A percentile compares a stretch with the other conserved stretches of the same genome.
These are phyloP conservation scores for Isotomurus palustris DNA, from an alignment of 2,888 invertebrate genomes.

Conservation along the genomic window DNA sequence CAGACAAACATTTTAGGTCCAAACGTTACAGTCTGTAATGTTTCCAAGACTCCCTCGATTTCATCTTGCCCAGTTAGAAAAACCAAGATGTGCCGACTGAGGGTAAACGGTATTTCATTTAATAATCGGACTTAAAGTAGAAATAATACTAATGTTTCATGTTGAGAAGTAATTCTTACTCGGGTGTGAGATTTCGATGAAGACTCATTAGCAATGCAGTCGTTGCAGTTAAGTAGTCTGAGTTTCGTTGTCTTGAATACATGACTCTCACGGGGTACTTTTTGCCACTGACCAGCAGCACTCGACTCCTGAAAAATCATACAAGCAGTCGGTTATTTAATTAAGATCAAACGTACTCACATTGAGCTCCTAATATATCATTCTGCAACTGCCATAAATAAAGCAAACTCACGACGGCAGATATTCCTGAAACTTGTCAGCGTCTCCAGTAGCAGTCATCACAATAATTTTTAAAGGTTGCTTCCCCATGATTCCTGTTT, in stretches of 20 bases:
- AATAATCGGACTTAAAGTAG: background rate
- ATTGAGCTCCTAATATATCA: too few relatives aligned
- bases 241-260: background rate
- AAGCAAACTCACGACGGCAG: constrained; percentile 23
- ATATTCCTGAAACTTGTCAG: constrained; percentile 33
- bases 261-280: background rate
- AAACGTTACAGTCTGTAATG: constrained; percentile 55
- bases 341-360: constrained; percentile 17
- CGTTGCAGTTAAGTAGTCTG: background rate
- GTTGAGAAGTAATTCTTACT: background rate
- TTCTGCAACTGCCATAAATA: too few relatives aligned
- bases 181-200: background rate
- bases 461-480: constrained; percentile 31
- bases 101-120: constrained; percentile 13
- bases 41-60: constrained; percentile 63
- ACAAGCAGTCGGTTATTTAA: background rate
- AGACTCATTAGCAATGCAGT: background rate
- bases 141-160: background rate
- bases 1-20: constrained; percentile 70
- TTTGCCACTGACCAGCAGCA: background rate
- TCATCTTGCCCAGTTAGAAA: constrained; percentile 96
- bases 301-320: background rate
- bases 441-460: constrained; percentile 44
- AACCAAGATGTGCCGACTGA: constrained; percentile 80
- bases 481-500: background rate